A percentile compares a stretch with the other conserved stretches of the same genome.
These are phyloP conservation scores for Myiozetetes cayanensis DNA, from an alignment of 2,113 vertebrate species.

Conservation along the genomic window DNA sequence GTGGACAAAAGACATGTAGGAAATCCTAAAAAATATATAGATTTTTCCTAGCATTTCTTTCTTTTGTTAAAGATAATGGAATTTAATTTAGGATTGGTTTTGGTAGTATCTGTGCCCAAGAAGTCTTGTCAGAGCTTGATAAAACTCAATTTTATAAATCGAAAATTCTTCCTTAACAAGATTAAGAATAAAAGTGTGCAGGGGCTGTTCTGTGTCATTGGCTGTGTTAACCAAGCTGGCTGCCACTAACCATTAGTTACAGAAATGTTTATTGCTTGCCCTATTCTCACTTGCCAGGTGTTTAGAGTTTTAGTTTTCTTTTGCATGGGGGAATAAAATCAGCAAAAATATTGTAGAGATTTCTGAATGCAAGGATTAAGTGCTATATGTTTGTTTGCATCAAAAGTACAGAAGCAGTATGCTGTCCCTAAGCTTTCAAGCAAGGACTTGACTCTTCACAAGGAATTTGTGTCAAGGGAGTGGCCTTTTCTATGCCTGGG, in stretches of 20 bases:
- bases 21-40: background rate
- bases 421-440: background rate
- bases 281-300: background rate
- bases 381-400: background rate
- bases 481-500: background rate
- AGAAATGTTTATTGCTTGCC: background rate
- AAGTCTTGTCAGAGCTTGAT: background rate
- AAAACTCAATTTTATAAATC: background rate
- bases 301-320: background rate
- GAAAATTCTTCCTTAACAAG: background rate
- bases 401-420: background rate
- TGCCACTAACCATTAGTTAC: background rate
- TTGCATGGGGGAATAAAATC: background rate
- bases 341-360: background rate
- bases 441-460: background rate
- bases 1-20: background rate
- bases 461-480: background rate
- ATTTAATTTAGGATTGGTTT: background rate
- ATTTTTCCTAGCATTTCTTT: background rate
- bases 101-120: background rate
- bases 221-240: background rate
- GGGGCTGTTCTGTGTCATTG: background rate
- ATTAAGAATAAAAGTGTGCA: background rate
- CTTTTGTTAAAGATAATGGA: background rate
- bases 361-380: background rate